These are phyloP conservation scores for Astreopora myriophthalma DNA, from an alignment of 64 coral and sea anemone species.

Conservation along the genomic window DNA sequence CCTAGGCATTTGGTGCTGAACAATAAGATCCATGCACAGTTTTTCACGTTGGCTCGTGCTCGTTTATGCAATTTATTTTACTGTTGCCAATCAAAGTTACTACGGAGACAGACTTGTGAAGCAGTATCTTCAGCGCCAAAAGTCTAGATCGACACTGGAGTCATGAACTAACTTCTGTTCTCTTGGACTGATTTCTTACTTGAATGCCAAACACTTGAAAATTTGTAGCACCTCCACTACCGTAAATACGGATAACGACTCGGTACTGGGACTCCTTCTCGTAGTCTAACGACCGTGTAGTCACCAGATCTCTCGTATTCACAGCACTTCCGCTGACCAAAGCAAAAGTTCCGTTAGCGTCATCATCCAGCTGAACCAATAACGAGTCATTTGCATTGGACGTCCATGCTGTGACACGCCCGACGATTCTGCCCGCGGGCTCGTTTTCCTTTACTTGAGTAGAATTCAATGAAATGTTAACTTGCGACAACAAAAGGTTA, in stretches of 20 bases:
- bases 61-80: too few relatives aligned
- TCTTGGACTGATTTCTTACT: constrained; percentile 50
- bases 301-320: constrained; percentile 59
- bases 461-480: constrained; percentile 80
- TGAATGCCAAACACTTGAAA: constrained; percentile 66
- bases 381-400: constrained; percentile 53
- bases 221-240: constrained; percentile 71
- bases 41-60: too few relatives aligned
- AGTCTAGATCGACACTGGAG: too few relatives aligned
- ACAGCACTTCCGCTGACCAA: constrained; percentile 42
- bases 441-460: constrained; percentile 55
- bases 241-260: constrained; percentile 69
- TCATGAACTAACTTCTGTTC: too few relatives aligned
- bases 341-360: constrained; percentile 72
- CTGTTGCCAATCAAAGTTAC: too few relatives aligned
- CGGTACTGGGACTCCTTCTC: constrained; percentile 53
- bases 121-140: too few relatives aligned
- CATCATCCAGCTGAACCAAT: constrained; percentile 70
- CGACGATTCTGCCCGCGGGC: constrained; percentile 60
- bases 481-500: constrained; percentile 50
- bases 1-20: too few relatives aligned
- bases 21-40: too few relatives aligned
- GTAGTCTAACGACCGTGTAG: constrained; percentile 71
- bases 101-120: too few relatives aligned
- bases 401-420: constrained; percentile 44